Evolutionary conservation across 2,113 vertebrate species (phyloP), one percentile per base, ranked within the genome.

Genomic region (Stigmatopora argus): DNA sequence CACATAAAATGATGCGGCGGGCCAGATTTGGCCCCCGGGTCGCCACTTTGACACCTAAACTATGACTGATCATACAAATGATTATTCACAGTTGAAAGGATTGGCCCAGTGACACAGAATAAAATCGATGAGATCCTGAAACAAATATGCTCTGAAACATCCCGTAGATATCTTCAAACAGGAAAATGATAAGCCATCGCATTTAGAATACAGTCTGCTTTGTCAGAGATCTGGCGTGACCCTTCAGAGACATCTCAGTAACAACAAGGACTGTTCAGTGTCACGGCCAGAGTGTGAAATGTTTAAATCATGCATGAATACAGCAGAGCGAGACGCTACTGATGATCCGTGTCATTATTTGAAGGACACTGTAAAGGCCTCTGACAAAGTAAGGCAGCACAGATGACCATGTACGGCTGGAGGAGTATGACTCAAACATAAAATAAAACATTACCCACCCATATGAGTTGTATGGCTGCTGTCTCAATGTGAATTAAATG

Each of bases 291-390:
- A 34, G 45, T 78, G 67, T 70, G 67, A 71, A 79, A 78, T 48
- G 65, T 77, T 65, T 77, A 77, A 85, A 75, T 83, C 81, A 85
- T 64, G 62, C 65, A 71, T 48, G 57, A 60, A 44, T 14, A 49
- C 49, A 60, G 52, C n/a, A 73, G 51, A 67, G 73, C 63, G 65
- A 17, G 45, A 26, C 26, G 64, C 14, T 64, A 60, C 35, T 35
- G 48, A 31, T 67, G 26, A 46, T n/a, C 15, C 34, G 2, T 13
- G 15, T 17, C 5, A 14, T 31, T 26, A 67, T 69, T 26, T 53
- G 64, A 67, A 81, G 66, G 79, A 76, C 81, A 69, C 3, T 62
- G 74, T 74, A 73, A 85, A 83, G 75, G 79, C 77, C 80, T 73
- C 51, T 71, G 74, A 73, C 67, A 62, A 70, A 72, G 64, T 60